Conservation (phyloP, 2,113 vertebrate species). For the Sander vitreus region DNA sequence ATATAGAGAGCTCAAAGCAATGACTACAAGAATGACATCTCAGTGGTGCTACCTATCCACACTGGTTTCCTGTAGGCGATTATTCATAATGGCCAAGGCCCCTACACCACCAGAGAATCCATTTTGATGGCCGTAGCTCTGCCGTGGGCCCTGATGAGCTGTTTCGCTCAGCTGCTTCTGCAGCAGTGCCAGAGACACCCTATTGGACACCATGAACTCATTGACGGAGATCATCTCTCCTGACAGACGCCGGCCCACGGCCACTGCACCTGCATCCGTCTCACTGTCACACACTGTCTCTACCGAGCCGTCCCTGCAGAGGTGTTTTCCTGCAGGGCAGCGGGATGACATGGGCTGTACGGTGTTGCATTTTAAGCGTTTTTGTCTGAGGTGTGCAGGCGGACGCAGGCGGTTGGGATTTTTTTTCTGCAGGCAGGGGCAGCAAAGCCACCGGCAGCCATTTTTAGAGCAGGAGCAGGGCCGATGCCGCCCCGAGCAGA, state of each 20-base stretch:
- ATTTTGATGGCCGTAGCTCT: slow-evolving; percentile 80
- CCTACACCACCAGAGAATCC: slow-evolving; percentile 85
- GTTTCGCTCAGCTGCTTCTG: slow-evolving; percentile 87
- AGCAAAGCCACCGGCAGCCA: slow-evolving; percentile 71
- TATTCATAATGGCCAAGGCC: slow-evolving; percentile 86
- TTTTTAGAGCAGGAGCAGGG: slow-evolving; percentile 63
- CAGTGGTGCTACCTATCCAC: slow-evolving; percentile 77
- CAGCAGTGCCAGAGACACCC: slow-evolving; percentile 85
- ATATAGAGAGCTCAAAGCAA: slow-evolving; percentile 16
- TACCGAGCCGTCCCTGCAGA: slow-evolving; percentile 79
- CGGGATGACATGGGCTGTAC: slow-evolving; percentile 79
- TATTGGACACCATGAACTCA: slow-evolving; percentile 84
- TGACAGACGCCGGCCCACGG: slow-evolving; percentile 80
- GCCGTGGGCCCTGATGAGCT: slow-evolving; percentile 81
- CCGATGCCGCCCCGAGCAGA: slow-evolving; percentile 61
- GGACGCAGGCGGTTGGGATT: slow-evolving; percentile 50
- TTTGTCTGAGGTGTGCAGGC: slow-evolving; percentile 56
- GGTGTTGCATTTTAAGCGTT: slow-evolving; percentile 74
- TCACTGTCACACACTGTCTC: slow-evolving; percentile 86
- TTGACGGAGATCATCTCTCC: slow-evolving; percentile 87
- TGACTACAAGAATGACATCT: not conserved
- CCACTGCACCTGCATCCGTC: slow-evolving; percentile 74
- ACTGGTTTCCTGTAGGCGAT: slow-evolving; percentile 86
- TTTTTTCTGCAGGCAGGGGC: slow-evolving; percentile 68
- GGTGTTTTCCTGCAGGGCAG: slow-evolving; percentile 53